Evolutionary conservation across 1,140 invertebrate genomes (phyloP).

Genomic region (Drosophila dunni): DNA sequence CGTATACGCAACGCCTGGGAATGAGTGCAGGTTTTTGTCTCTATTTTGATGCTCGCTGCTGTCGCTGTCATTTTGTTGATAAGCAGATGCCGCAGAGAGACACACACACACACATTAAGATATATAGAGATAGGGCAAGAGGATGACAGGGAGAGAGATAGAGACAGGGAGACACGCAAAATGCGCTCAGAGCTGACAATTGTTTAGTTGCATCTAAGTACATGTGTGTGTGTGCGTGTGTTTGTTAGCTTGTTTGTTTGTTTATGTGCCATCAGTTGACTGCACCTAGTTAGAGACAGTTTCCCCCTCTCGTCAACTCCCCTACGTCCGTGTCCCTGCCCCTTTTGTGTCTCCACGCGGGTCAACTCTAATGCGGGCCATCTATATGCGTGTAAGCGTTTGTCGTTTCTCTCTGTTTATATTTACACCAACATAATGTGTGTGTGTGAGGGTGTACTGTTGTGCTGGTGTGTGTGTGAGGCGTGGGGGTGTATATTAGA

Average conservation of each 20-base stretch:
- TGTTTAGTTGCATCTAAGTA: conserved; percentile 59
- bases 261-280: conserved; percentile 57
- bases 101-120: background rate
- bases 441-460: background rate
- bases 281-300: conserved; percentile 64
- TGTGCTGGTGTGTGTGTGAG: conserved; percentile 6
- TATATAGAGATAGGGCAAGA: conserved; percentile 1
- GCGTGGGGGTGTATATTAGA: conserved; percentile 35
- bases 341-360: background rate
- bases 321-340: background rate
- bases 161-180: conserved; percentile 46
- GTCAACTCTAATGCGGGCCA: conserved; percentile 72
- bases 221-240: conserved; percentile 27
- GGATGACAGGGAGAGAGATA: conserved; percentile 2
- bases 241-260: conserved; percentile 39
- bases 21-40: conserved; percentile 25
- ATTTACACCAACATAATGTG: conserved; percentile 56
- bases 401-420: conserved; percentile 53
- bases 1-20: conserved; percentile 60
- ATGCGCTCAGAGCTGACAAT: conserved; percentile 67
- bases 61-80: conserved; percentile 70
- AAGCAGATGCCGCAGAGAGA: conserved; percentile 54
- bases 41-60: conserved; percentile 25
- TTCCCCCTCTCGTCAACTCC: background rate
- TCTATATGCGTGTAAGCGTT: conserved; percentile 76